Evolutionary conservation across 64 coral and sea anemone species (phyloP).

Genomic region (Astreopora myriophthalma): DNA sequence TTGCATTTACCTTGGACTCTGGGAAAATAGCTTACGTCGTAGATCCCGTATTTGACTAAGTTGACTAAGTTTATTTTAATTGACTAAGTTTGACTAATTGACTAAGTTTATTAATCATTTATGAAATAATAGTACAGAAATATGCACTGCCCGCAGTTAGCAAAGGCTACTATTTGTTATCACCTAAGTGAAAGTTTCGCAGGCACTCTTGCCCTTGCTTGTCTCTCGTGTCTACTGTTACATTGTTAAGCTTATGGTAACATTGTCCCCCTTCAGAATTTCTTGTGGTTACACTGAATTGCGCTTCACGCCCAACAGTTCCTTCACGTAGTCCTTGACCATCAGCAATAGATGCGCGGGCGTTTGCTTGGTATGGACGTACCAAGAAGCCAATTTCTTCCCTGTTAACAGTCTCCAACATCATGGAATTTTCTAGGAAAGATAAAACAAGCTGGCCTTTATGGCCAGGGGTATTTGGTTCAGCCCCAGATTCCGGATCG

Average conservation of each 20-base stretch:
- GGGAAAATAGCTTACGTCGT: conserved; percentile 30
- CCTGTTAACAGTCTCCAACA: too few relatives aligned
- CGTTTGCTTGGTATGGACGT: background rate
- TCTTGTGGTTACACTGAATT: conserved; percentile 16
- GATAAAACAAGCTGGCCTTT: background rate
- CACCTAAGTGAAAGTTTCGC: background rate
- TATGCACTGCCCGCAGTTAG: too few relatives aligned
- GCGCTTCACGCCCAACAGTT: background rate
- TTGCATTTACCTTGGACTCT: conserved; percentile 21
- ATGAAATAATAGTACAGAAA: too few relatives aligned
- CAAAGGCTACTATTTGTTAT: too few relatives aligned
- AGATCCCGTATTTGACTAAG: background rate
- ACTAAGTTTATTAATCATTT: too few relatives aligned
- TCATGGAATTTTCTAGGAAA: background rate
- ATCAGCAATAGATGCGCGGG: background rate
- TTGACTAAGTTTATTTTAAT: too few relatives aligned
- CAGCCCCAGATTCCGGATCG: too few relatives aligned
- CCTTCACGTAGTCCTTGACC: conserved; percentile 2
- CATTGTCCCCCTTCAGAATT: background rate
- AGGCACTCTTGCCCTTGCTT: background rate
- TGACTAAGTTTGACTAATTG: too few relatives aligned
- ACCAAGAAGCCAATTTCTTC: too few relatives aligned
- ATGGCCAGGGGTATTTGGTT: too few relatives aligned
- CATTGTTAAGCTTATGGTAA: background rate
- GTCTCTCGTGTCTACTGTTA: background rate